Evolutionary conservation across 2,113 vertebrate genomes (phyloP).

Genomic region (Indicator maculatus): DNA sequence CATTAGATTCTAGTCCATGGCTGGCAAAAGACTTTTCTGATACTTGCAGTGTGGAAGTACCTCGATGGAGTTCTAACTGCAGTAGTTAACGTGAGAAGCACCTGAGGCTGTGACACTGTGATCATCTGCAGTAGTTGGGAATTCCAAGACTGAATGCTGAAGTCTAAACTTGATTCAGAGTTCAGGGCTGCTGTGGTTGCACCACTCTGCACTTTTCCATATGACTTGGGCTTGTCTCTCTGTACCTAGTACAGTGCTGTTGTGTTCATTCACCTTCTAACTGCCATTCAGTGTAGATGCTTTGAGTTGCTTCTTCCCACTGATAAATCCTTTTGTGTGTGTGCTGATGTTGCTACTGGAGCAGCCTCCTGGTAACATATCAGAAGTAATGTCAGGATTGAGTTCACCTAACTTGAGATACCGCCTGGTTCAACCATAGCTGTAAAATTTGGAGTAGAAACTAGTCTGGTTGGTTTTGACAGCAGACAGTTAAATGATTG

Average conservation of each 20-base stretch:
- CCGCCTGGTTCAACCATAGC: neutral
- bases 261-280: neutral
- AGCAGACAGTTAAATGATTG: fast-evolving
- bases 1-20: fast-evolving
- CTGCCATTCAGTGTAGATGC: neutral
- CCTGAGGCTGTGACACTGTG: neutral
- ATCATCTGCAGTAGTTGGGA: fast-evolving
- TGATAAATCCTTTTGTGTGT: neutral
- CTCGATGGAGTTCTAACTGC: neutral
- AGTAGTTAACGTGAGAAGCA: neutral
- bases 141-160: neutral
- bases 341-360: neutral
- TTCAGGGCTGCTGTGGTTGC: neutral
- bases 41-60: neutral
- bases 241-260: neutral
- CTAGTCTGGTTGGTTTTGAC: neutral
- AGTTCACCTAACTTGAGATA: fast-evolving
- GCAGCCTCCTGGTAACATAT: neutral
- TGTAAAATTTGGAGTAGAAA: neutral
- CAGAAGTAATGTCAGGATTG: neutral
- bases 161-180: neutral
- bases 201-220: neutral
- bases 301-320: neutral
- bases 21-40: neutral
- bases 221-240: fast-evolving